A percentile compares a stretch with the other conserved stretches of the same genome.
Conservation (phyloP, 2,888 invertebrate genomes). For the Synanthedon myopaeformis region DNA sequence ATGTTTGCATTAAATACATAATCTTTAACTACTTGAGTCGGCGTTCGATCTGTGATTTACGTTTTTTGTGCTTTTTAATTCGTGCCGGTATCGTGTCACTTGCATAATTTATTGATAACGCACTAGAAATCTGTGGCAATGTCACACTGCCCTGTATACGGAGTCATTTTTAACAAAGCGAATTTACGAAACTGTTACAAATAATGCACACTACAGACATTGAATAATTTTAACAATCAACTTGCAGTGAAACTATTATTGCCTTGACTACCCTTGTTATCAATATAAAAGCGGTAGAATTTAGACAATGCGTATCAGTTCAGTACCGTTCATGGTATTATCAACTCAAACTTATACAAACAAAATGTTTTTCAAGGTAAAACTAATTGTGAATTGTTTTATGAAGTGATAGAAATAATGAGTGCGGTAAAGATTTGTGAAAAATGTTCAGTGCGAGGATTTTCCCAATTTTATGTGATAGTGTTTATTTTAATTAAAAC, state of each 20-base stretch:
- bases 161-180: slow-evolving; percentile 18
- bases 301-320: slow-evolving; percentile 44
- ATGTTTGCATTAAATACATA: no score
- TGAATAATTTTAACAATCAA: slow-evolving; percentile 33
- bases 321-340: slow-evolving; percentile 23
- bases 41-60: not conserved
- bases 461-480: no score
- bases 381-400: not conserved
- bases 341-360: slow-evolving; percentile 13
- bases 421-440: no score
- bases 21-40: no score
- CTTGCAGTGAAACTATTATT: slow-evolving; percentile 54
- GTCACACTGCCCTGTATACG: slow-evolving; percentile 26
- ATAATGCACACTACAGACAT: slow-evolving; percentile 26
- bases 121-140: slow-evolving; percentile 22
- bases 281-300: slow-evolving; percentile 54
- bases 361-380: slow-evolving; percentile 56
- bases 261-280: slow-evolving; percentile 49
- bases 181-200: slow-evolving; percentile 44
- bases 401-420: no score
- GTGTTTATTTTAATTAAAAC: no score
- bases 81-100: slow-evolving; percentile 23
- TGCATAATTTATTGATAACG: slow-evolving; percentile 5
- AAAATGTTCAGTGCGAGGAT: no score
- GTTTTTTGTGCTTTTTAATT: slow-evolving; percentile 23